Evolutionary conservation across 2,113 vertebrate species (phyloP).

Genomic region (Grallaria varia): DNA sequence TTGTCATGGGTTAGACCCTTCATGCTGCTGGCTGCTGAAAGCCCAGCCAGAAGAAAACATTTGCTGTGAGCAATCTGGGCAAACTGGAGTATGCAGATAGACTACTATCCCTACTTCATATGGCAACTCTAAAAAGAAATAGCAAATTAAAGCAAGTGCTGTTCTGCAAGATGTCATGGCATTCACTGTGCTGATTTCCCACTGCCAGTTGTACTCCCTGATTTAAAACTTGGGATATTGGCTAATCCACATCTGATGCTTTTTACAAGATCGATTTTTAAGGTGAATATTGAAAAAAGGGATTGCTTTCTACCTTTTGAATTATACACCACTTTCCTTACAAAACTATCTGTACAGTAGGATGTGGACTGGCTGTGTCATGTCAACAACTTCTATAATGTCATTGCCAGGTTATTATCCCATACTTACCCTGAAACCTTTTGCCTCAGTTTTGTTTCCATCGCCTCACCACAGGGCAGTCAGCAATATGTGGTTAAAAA

Average conservation of each 20-base stretch:
- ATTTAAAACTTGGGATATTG: accelerated
- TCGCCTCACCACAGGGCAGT: neutral
- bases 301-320: neutral
- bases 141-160: neutral
- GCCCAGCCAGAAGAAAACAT: neutral
- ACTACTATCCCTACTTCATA: neutral
- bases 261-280: neutral
- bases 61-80: neutral
- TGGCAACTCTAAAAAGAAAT: neutral
- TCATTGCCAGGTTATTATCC: neutral
- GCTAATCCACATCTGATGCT: neutral
- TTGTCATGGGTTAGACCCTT: neutral
- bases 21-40: neutral
- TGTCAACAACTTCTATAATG: neutral
- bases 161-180: neutral
- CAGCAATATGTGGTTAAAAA: neutral
- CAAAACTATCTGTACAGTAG: neutral
- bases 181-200: neutral
- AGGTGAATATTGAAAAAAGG: neutral
- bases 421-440: accelerated
- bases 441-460: neutral
- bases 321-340: neutral
- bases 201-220: neutral
- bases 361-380: neutral
- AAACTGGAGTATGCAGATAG: neutral